Conservation (phyloP, 2,888 invertebrate genomes). For the Phytoseiulus persimilis region DNA sequence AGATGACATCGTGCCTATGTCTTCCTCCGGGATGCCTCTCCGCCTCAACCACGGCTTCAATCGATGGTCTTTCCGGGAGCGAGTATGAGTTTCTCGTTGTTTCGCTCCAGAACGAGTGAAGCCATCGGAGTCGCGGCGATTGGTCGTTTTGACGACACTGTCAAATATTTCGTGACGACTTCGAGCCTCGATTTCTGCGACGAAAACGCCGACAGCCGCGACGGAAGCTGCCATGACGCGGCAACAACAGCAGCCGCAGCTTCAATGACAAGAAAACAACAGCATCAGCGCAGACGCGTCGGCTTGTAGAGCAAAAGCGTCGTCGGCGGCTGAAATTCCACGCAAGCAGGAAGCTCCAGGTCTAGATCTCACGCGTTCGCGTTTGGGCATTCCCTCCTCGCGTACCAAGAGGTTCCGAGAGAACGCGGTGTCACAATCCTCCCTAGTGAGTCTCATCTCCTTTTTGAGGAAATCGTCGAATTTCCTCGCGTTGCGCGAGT, state of each 20-base stretch:
- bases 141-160: neutral
- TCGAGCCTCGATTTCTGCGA: neutral
- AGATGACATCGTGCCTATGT: neutral
- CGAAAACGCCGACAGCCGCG: neutral
- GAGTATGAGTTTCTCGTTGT: neutral
- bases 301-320: too few species aligned
- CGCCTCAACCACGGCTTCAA: neutral
- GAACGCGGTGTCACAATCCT: too few species aligned
- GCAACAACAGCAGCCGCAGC: too few species aligned
- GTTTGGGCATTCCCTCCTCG: too few species aligned
- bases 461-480: too few species aligned
- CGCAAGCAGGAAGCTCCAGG: neutral
- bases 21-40: neutral
- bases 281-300: neutral
- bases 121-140: neutral
- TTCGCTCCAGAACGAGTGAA: neutral
- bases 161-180: neutral
- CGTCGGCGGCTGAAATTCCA: neutral
- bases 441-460: too few species aligned
- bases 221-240: too few species aligned
- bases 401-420: too few species aligned
- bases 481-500: too few species aligned
- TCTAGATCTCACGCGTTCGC: too few species aligned
- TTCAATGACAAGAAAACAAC: too few species aligned
- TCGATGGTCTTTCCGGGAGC: neutral